Evolutionary conservation across 1,140 invertebrate species (phyloP), one percentile per base, ranked within the genome.

Genomic region (Temnothorax nylanderi): DNA sequence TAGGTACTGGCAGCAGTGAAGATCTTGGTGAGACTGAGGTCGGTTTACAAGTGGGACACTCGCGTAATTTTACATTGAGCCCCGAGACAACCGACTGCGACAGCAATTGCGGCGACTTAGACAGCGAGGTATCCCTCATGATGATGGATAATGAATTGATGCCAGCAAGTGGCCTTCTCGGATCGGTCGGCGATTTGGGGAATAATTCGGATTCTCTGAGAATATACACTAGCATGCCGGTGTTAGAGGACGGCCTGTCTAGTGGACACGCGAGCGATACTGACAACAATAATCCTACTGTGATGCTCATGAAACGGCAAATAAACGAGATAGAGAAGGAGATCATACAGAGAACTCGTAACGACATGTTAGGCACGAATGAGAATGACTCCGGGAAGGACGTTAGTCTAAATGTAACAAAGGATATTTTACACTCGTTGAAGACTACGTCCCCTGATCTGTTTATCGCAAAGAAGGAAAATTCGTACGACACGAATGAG

Each of bases 41-140:
- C 3, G 96, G 96, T 49, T 92, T 96, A 34, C 96, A 96, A 93
- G 96, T 96, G 32, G 96, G 96, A 1, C 96, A 97, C 82, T 97
- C 96, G 88, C 95, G 97, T 37, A 97, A 98, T 94, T 99, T 99
- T 93, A 98, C 98, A 0, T 96, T 99, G 7, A 99, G 98, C 37
- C 98, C 98, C 2, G 98, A 99, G 95, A 98, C 98, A 65, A 99
- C 98, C n/a, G 98, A 99, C 92, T 99, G 98, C 94, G 98, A 99
- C 94, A 98, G 98, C 90, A 98, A 98, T 92, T 97, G 97, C 91
- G 97, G 97, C 16, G 98, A 98, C 93, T 96, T 98, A 69, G 98
- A 98, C 91, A 98, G 98, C 92, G 97, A 97, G 91, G 96, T 97
- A 69, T 97, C 97, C 32, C 95, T 97, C 85, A 97, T 97, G 95